phyloP scores from a whole-genome alignment of 2,888 invertebrate species.

The Pammene aurita region DNA sequence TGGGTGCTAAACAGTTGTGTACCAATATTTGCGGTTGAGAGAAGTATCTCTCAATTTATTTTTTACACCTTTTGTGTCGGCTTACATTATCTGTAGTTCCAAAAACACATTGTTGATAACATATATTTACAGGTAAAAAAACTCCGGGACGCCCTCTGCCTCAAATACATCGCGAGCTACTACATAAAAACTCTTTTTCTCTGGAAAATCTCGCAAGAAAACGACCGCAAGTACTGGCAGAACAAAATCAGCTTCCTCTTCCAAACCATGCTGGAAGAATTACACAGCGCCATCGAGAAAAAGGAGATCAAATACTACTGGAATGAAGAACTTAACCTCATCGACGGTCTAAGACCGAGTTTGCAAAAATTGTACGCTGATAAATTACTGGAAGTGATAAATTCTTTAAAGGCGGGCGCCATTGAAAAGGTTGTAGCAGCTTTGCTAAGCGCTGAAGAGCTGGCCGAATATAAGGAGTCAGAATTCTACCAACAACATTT shows the following conservation, averaged over 20 bases:
- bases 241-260: constrained; percentile 62
- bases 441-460: constrained; percentile 61
- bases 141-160: constrained; percentile 72
- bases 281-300: constrained; percentile 57
- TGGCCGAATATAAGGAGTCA: constrained; percentile 58
- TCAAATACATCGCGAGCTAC: constrained; percentile 80
- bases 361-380: constrained; percentile 61
- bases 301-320: constrained; percentile 70
- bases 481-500: constrained; percentile 59
- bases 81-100: too few species aligned
- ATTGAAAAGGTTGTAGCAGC: constrained; percentile 57
- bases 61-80: too few species aligned
- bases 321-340: constrained; percentile 67
- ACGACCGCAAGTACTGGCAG: constrained; percentile 66
- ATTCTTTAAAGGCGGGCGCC: constrained; percentile 63
- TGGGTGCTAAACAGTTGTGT: too few species aligned
- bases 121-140: constrained; percentile 71
- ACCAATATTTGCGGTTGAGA: too few species aligned
- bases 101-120: background rate
- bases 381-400: constrained; percentile 66
- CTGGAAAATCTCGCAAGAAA: constrained; percentile 65
- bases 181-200: constrained; percentile 83
- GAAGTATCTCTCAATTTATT: too few species aligned
- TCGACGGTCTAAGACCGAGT: constrained; percentile 60
- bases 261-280: constrained; percentile 63